These are phyloP conservation scores for Mesaphorura yosii DNA, from an alignment of 1,140 invertebrate genomes.

Conservation along the genomic window DNA sequence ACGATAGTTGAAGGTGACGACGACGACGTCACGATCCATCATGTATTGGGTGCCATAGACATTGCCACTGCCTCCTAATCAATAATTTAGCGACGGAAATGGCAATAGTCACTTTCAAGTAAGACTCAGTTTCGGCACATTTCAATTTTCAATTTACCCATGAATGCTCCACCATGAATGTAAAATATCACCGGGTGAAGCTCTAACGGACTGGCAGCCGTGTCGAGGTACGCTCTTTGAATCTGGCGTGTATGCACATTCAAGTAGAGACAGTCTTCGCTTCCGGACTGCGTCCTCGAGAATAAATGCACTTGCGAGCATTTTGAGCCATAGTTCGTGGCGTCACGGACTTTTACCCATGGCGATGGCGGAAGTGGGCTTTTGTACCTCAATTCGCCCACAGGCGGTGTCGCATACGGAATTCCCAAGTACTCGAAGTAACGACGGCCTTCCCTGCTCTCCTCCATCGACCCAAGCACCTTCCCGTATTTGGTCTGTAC, in stretches of 20 bases:
- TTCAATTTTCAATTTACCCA: no score
- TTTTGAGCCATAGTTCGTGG: slow-evolving; percentile 34
- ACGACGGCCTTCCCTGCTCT: slow-evolving; percentile 31
- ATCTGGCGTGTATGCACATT: slow-evolving; percentile 44
- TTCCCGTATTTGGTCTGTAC: slow-evolving; percentile 11
- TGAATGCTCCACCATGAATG: background rate
- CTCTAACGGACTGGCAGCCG: background rate
- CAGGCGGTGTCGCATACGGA: slow-evolving; percentile 47
- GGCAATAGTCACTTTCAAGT: no score
- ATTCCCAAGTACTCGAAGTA: slow-evolving; percentile 47
- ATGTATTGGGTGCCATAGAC: slow-evolving; percentile 46
- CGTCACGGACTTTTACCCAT: slow-evolving; percentile 38
- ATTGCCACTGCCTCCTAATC: slow-evolving; percentile 36
- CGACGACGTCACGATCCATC: slow-evolving; percentile 47
- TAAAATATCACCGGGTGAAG: background rate
- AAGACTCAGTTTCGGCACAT: background rate
- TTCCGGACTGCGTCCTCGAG: slow-evolving; percentile 25
- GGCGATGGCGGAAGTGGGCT: slow-evolving; percentile 11
- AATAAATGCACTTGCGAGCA: slow-evolving; percentile 36
- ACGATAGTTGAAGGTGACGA: slow-evolving; percentile 54
- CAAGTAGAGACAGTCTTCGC: slow-evolving; percentile 49
- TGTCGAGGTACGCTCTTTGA: background rate
- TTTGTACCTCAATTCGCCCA: slow-evolving; percentile 40
- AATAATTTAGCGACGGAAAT: background rate
- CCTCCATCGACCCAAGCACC: slow-evolving; percentile 4